Conservation (phyloP, 2,888 invertebrate genomes). For the Pterostichus madidus region DNA sequence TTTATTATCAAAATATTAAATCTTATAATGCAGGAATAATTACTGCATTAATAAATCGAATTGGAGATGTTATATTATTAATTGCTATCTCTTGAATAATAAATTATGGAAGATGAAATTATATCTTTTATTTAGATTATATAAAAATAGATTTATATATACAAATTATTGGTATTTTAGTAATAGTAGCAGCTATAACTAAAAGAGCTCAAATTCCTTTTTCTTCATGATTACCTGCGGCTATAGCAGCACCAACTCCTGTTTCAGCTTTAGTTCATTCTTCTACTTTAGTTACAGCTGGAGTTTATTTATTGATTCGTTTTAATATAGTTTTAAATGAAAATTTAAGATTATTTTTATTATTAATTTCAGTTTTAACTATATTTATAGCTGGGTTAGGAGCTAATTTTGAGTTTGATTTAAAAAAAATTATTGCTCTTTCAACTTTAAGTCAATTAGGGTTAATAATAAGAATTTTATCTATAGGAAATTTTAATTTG, state of each 20-base stretch:
- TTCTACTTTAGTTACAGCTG: slow-evolving; percentile 59
- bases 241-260: slow-evolving; percentile 88
- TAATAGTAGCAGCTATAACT: slow-evolving; percentile 82
- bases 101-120: slow-evolving; percentile 76
- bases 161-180: slow-evolving; percentile 76
- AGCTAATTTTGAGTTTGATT: slow-evolving; percentile 84
- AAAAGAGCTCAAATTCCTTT: slow-evolving; percentile 91
- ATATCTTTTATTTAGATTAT: slow-evolving; percentile 75
- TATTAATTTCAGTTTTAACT: slow-evolving; percentile 80
- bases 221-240: slow-evolving; percentile 87
- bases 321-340: slow-evolving; percentile 80
- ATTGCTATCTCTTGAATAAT: slow-evolving; percentile 83
- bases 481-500: slow-evolving; percentile 78
- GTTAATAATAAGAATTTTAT: slow-evolving; percentile 82
- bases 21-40: no score
- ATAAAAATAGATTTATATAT: slow-evolving; percentile 77
- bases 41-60: no score
- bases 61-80: slow-evolving; percentile 84
- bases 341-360: slow-evolving; percentile 75
- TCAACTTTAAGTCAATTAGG: slow-evolving; percentile 88
- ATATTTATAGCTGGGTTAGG: slow-evolving; percentile 82
- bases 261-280: slow-evolving; percentile 81
- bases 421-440: slow-evolving; percentile 89
- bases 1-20: no score
- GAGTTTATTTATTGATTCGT: slow-evolving; percentile 84